These are phyloP conservation scores for Motacilla tschutschensis DNA, from an alignment of 2,113 vertebrate species.

Conservation along the genomic window DNA sequence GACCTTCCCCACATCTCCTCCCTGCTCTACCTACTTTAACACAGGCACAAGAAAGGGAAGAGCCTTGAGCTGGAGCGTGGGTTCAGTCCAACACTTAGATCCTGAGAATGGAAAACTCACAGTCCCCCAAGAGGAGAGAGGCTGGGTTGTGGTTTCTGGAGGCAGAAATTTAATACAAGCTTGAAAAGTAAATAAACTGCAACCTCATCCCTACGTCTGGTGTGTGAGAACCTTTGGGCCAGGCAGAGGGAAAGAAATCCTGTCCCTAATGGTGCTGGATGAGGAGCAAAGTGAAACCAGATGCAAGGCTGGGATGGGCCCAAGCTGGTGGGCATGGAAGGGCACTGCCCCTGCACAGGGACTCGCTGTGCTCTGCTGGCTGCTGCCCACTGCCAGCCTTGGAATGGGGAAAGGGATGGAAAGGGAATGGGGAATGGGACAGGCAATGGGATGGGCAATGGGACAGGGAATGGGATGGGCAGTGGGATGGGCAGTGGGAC, in stretches of 20 bases:
- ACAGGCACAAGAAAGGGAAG: neutral
- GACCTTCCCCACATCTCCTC: neutral
- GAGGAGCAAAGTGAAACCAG: neutral
- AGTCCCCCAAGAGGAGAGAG: slow-evolving; percentile 9
- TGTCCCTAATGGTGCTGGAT: neutral
- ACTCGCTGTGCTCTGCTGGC: fast-evolving
- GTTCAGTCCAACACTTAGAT: neutral
- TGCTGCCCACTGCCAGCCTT: neutral
- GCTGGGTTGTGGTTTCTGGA: slow-evolving; percentile 14
- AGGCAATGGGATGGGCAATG: fast-evolving
- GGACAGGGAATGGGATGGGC: fast-evolving
- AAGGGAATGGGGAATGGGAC: neutral
- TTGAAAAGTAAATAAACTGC: slow-evolving; percentile 21
- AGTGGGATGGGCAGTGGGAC: neutral
- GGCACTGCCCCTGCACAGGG: neutral
- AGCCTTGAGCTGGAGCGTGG: neutral
- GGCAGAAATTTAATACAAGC: slow-evolving; percentile 36
- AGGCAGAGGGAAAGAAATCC: neutral
- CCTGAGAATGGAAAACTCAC: slow-evolving; percentile 43
- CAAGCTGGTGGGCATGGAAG: fast-evolving
- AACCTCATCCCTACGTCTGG: neutral
- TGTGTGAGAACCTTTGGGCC: neutral
- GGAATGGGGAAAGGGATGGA: neutral
- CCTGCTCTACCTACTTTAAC: neutral
- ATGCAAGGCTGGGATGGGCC: neutral